Base-by-base conservation (phyloP, 2,888 invertebrate species). In the Alsophila aescularia region DNA sequence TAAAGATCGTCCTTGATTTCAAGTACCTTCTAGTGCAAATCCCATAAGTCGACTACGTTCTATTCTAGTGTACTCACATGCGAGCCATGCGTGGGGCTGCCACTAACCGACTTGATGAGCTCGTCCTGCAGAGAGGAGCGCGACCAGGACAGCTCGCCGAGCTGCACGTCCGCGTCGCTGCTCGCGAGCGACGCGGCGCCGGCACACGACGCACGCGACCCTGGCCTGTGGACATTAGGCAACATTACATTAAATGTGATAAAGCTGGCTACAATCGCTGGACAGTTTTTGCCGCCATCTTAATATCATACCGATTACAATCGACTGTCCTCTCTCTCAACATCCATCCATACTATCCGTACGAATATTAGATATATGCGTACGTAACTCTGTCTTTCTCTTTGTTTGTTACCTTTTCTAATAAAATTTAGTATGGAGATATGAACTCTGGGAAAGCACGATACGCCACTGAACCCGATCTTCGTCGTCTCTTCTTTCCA, bases 101-200 rank as follows among this genome's bases (percentile, higher is more conserved):
- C 88, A 91, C 92, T 93, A 87, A 93, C 93, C 91, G 93, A 93
- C 87, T 93, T 93, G 84, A 94, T 92, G 68, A 94, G 92, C 77
- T 95, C 95, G 74, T 95, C 94, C 81, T 95, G 95, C 56, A 95
- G 84, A 18, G 94, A 94, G 61, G 93, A 93, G 15, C 94, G 92
- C 9, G 94, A 94, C 93, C 94, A 93, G 35, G 94, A 93, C 39
- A 93, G 86, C 68, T 93, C 93, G 32, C 92, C 81, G 65, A 92
- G 84, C 70, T 86, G 81, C 12, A 79, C 90, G 72, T 91, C 92
- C 32, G 92, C 83, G 53, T 92, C 92, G 70, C 90, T 91, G 73
- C 92, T 92, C 13, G 93, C 93, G 18, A 91, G 77, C 31, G 93
- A 93, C 43, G 93, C 93, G 50, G 88, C 90, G 70, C 93, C 94